Base-by-base conservation (phyloP, 1,140 invertebrate genomes). In the Cataglyphis hispanica region DNA sequence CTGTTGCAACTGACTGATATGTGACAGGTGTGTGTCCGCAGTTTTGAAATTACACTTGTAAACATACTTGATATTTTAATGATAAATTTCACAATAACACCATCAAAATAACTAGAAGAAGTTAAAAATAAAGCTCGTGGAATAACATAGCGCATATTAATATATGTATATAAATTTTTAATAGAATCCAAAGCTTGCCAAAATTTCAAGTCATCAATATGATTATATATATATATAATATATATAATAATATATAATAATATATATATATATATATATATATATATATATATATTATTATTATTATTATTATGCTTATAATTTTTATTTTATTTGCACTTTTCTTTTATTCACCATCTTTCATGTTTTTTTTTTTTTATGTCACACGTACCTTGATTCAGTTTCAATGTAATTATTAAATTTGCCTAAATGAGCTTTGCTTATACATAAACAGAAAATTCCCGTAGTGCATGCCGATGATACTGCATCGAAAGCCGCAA, bases 11-110 rank as follows among this genome's bases (percentile, higher is more conserved):
- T 80, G 34, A 80, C 10, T 80, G 31, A 80, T 80, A 53, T 10
- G 31, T 43, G 76, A 69, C 76, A 80, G 63, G 76, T 80, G 76
- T 34, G 37, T 40, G 37, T 31, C 8, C 37, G 13, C n/a, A 69
- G 46, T 80, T 80, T 69, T 16, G 46, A 69, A 69, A 80, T 6
- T 80, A 46, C 31, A 67, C 31, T 69, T 43, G 63, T 56, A 80
- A 80, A 80, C 43, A 78, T 16, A 34, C 10, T n/a, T 40, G 6
- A 37, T 53, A 53, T 80, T 69, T 56, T 67, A 53, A 40, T 69
- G n/a, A 60, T 22, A 67, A 67, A 67, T 43, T 67, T 11, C 66
- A 64, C 6, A 64, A 64, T 58, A 58, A n/a, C 6, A 6, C 16
- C 19, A 19, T 19, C 16, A 64, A 64, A 64, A 64, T 64, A 64